Conservation (phyloP, 2,113 vertebrate genomes). For the Hystrix brachyura region DNA sequence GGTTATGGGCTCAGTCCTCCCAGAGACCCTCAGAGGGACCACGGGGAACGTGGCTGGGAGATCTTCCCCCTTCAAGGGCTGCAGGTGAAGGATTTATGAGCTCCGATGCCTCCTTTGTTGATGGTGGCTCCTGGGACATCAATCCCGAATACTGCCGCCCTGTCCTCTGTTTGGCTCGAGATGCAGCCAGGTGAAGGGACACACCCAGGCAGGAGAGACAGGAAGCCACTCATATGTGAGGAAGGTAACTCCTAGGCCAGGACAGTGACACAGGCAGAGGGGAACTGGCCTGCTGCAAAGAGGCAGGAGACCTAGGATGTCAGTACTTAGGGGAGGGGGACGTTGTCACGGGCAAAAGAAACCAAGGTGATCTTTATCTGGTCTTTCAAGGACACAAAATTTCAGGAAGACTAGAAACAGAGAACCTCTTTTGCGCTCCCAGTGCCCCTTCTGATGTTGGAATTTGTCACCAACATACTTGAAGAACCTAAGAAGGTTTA, state of each 20-base stretch:
- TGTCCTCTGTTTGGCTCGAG: background rate
- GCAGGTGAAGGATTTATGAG: background rate
- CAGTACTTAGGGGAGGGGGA: background rate
- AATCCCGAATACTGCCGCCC: background rate
- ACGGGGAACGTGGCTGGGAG: background rate
- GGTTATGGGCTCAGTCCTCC: background rate
- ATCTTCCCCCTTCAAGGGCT: background rate
- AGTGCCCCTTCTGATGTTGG: background rate
- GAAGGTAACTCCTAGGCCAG: background rate
- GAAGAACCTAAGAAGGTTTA: constrained; percentile 20
- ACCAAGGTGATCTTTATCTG: background rate
- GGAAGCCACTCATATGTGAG: background rate
- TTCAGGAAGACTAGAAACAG: background rate
- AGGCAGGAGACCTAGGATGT: background rate
- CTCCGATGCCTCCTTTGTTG: background rate
- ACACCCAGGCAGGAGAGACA: background rate
- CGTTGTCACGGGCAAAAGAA: background rate
- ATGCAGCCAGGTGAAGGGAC: background rate
- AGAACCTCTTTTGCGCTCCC: background rate
- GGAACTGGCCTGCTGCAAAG: background rate
- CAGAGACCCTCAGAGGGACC: background rate
- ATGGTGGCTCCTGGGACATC: background rate
- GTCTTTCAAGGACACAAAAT: background rate
- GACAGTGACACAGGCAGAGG: background rate
- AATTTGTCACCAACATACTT: background rate